phyloP scores from a whole-genome alignment of 2,888 invertebrate genomes.

The Barypeithes pellucidus region DNA sequence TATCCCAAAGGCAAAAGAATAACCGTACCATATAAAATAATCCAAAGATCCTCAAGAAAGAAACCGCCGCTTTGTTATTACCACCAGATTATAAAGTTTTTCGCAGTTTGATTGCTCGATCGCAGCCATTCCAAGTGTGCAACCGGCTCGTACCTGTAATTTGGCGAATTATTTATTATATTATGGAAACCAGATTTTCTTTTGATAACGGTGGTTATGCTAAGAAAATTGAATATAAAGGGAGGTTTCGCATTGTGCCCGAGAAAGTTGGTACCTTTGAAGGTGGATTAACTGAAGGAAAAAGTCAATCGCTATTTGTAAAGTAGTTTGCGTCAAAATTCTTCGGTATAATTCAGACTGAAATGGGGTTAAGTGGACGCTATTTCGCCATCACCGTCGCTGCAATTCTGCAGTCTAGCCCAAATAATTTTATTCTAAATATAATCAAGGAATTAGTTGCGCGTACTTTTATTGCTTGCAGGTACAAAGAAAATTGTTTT shows the following conservation, averaged over 20 bases:
- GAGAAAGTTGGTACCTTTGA: background rate
- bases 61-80: conserved; percentile 33
- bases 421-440: conserved; percentile 18
- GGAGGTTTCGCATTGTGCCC: background rate
- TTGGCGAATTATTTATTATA: conserved; percentile 34
- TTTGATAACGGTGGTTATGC: conserved; percentile 28
- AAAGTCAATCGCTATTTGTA: background rate
- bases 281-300: background rate
- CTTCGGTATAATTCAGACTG: conserved; percentile 27
- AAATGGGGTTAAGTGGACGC: conserved; percentile 29
- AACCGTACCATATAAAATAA: conserved; percentile 8
- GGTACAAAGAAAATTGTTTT: conserved; percentile 15
- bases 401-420: conserved; percentile 28
- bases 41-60: conserved; percentile 22
- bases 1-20: background rate
- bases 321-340: background rate
- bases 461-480: conserved; percentile 28
- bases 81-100: conserved; percentile 32
- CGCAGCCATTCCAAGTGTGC: conserved; percentile 33
- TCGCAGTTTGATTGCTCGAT: conserved; percentile 24
- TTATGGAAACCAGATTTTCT: conserved; percentile 34
- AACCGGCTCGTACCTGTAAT: conserved; percentile 33
- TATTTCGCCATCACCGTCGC: conserved; percentile 30
- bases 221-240: conserved; percentile 29
- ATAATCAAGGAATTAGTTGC: conserved; percentile 5